Evolutionary conservation across 1,140 invertebrate genomes (phyloP).

Genomic region (Drosophila ananassae): DNA sequence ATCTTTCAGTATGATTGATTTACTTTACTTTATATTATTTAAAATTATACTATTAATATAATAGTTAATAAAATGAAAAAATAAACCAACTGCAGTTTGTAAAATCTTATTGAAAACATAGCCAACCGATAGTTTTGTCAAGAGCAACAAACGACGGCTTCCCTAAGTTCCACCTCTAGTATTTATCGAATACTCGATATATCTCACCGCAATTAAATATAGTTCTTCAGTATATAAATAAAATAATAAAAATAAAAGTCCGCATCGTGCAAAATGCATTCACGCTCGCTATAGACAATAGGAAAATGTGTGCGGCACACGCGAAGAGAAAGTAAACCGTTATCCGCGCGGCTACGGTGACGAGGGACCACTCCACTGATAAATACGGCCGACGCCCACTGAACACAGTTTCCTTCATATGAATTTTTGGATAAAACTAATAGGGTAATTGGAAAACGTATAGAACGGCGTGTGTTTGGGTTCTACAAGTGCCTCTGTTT

Average conservation of each 20-base stretch:
- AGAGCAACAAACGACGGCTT: neutral
- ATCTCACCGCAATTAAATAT: slow-evolving; percentile 40
- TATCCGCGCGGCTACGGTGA: slow-evolving; percentile 44
- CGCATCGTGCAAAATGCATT: slow-evolving; percentile 27
- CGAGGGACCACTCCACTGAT: slow-evolving; percentile 48
- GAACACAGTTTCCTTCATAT: slow-evolving; percentile 58
- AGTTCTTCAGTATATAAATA: slow-evolving; percentile 71
- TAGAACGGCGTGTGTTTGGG: slow-evolving; percentile 1
- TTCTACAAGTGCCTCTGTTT: slow-evolving; percentile 9
- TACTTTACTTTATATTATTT: too few relatives aligned
- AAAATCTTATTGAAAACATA: neutral
- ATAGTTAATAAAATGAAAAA: neutral
- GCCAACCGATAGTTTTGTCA: neutral
- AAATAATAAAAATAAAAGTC: slow-evolving; percentile 60
- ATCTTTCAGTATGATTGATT: too few relatives aligned
- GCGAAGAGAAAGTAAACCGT: slow-evolving; percentile 28
- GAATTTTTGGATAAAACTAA: slow-evolving; percentile 58
- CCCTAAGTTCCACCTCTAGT: neutral
- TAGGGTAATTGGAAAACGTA: slow-evolving; percentile 46
- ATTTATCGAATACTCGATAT: slow-evolving; percentile 11
- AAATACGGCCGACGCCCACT: slow-evolving; percentile 75
- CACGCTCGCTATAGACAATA: slow-evolving; percentile 21
- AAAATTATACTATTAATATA: too few relatives aligned
- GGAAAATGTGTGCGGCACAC: slow-evolving; percentile 48
- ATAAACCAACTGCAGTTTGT: neutral